Percentiles rank a stretch among this genome's conserved stretches.
phyloP scores from a whole-genome alignment of 2,113 vertebrate species.

The Poeciliopsis turrubarensis region DNA sequence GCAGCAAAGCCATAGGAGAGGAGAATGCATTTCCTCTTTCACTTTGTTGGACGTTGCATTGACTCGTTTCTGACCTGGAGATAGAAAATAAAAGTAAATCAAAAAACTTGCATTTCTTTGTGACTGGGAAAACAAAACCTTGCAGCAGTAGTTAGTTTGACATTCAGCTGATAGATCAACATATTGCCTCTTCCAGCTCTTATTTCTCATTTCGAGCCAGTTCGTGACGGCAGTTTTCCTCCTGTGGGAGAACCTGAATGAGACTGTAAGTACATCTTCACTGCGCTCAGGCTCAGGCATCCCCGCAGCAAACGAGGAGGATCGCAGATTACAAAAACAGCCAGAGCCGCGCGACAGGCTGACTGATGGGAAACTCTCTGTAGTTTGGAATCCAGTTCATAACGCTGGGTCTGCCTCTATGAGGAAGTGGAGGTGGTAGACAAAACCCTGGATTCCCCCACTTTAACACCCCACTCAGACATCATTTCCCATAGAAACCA shows the following conservation, averaged over 20 bases:
- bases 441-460: neutral
- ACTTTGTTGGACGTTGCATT: neutral
- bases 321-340: slow-evolving; percentile 36
- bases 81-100: neutral
- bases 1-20: neutral
- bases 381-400: slow-evolving; percentile 46
- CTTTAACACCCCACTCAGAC: slow-evolving; percentile 16
- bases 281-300: slow-evolving; percentile 24
- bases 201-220: slow-evolving; percentile 20
- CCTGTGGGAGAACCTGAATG: slow-evolving; percentile 36
- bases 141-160: slow-evolving; percentile 17
- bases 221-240: slow-evolving; percentile 22
- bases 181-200: slow-evolving; percentile 2
- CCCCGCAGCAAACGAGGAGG: slow-evolving; percentile 12
- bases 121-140: slow-evolving; percentile 8
- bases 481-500: slow-evolving; percentile 50
- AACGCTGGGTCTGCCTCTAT: neutral
- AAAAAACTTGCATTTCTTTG: neutral
- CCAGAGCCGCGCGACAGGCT: slow-evolving; percentile 29
- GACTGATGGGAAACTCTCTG: slow-evolving; percentile 35
- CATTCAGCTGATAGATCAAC: slow-evolving; percentile 10
- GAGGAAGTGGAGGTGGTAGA: neutral
- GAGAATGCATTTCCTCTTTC: slow-evolving; percentile 14
- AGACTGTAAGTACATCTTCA: slow-evolving; percentile 36
- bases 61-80: neutral